Evolutionary conservation across 1,140 invertebrate species (phyloP).

Genomic region (Philotrypesis tridentata): DNA sequence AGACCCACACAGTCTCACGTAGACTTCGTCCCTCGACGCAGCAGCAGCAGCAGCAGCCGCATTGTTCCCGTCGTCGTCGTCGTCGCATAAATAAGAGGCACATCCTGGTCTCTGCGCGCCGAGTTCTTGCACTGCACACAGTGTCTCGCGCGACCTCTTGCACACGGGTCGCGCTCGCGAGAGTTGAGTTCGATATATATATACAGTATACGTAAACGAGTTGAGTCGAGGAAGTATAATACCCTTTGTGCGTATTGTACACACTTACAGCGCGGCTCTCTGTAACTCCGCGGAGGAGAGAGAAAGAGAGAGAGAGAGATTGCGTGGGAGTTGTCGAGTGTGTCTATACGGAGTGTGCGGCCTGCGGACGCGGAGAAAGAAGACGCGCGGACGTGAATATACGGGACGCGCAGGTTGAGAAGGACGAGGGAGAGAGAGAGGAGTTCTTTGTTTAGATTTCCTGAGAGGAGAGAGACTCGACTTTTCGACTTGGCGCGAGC

Average conservation of each 20-base stretch:
- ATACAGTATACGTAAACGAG: too few species aligned
- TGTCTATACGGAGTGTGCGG: neutral
- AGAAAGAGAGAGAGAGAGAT: too few species aligned
- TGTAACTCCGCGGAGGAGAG: too few species aligned
- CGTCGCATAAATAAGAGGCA: neutral
- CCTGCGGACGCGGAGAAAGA: too few species aligned
- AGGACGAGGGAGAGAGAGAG: neutral
- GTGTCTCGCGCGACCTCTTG: neutral
- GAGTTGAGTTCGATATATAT: too few species aligned
- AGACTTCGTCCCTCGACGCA: slow-evolving; percentile 1
- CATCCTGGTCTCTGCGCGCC: neutral
- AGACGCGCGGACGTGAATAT: neutral
- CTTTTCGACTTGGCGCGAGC: neutral
- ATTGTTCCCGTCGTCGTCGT: neutral
- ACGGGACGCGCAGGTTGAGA: neutral
- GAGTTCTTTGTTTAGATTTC: slow-evolving; percentile 19
- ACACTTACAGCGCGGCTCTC: too few species aligned
- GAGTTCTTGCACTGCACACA: too few species aligned
- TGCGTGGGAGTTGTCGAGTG: neutral
- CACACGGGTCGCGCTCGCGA: neutral
- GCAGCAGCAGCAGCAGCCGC: neutral
- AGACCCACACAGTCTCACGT: slow-evolving; percentile 1
- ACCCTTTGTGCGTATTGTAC: neutral
- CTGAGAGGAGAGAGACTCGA: neutral
- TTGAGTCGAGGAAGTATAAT: neutral